phyloP scores from a whole-genome alignment of 2,888 invertebrate genomes.

The Pseudolycoriella hygida region DNA sequence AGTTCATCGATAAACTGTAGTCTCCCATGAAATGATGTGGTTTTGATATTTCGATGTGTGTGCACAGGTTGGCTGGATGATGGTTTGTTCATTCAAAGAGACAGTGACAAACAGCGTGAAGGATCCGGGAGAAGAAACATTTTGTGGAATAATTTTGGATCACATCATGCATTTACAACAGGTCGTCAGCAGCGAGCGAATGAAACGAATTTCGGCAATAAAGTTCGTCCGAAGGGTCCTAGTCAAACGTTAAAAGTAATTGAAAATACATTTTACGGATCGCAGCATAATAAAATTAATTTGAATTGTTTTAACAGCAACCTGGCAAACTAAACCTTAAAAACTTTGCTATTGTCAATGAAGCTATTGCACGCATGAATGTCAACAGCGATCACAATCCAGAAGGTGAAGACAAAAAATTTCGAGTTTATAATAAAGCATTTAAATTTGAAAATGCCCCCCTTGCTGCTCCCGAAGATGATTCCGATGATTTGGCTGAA shows the following conservation, averaged over 20 bases:
- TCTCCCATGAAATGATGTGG: too few species aligned
- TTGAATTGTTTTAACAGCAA: slow-evolving; percentile 35
- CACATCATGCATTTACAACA: slow-evolving; percentile 52
- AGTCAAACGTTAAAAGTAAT: slow-evolving; percentile 47
- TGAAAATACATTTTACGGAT: slow-evolving; percentile 13
- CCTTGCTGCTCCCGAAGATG: slow-evolving; percentile 56
- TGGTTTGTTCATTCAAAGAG: slow-evolving; percentile 27
- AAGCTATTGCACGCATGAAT: slow-evolving; percentile 59
- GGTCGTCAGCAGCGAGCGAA: slow-evolving; percentile 41
- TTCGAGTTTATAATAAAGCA: slow-evolving; percentile 14
- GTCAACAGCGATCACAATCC: slow-evolving; percentile 34
- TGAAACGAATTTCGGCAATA: slow-evolving; percentile 28
- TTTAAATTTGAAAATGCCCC: slow-evolving; percentile 47
- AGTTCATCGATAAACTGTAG: too few species aligned
- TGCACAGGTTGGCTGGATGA: slow-evolving; percentile 41
- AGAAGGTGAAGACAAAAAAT: slow-evolving; percentile 22
- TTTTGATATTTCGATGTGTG: too few species aligned
- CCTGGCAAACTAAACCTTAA: slow-evolving; percentile 81
- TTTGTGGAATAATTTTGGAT: slow-evolving; percentile 43
- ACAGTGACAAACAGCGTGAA: slow-evolving; percentile 15
- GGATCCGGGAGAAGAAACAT: slow-evolving; percentile 20
- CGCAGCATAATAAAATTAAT: not conserved
- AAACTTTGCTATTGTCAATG: slow-evolving; percentile 75
- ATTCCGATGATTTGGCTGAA: slow-evolving; percentile 47
- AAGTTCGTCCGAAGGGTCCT: slow-evolving; percentile 48